Conservation (phyloP, 2,797 vertebrate species). For the Dendrocincla fuliginosa region DNA sequence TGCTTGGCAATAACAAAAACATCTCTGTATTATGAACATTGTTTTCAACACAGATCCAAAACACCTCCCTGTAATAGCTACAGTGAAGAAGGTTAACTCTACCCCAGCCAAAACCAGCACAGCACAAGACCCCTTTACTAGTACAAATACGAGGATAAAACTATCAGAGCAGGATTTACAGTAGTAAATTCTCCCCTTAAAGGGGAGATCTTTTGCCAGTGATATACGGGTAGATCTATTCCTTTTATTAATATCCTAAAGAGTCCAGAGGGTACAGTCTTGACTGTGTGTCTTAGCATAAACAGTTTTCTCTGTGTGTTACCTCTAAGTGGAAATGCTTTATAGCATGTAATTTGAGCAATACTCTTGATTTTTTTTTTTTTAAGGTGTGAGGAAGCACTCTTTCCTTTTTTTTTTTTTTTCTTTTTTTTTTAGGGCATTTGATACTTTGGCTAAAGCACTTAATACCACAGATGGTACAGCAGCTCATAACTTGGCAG, state of each 20-base stretch:
- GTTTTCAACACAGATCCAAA: not conserved
- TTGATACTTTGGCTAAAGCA: constrained; percentile 98
- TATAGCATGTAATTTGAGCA: not conserved
- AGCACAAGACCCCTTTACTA: not conserved
- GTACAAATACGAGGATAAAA: not conserved
- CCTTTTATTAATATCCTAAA: not conserved
- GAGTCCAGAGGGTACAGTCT: not conserved
- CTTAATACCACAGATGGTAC: constrained; percentile 87
- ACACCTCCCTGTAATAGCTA: not conserved
- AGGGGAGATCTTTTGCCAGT: not conserved
- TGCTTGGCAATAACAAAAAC: not conserved
- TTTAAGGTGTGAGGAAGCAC: not conserved
- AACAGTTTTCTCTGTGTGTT: not conserved
- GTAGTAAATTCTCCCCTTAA: not conserved
- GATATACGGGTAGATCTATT: not conserved
- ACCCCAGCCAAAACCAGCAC: not conserved
- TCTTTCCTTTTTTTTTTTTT: not conserved
- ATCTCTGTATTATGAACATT: not conserved
- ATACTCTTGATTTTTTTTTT: not conserved
- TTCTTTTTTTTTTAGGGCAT: constrained; percentile 83
- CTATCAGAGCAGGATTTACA: not conserved
- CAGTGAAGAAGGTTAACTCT: not conserved
- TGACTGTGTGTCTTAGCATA: not conserved
- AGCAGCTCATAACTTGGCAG: constrained; percentile 79
- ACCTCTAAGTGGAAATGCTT: not conserved